Evolutionary conservation across 2,888 invertebrate genomes (phyloP), one percentile per base, ranked within the genome.

Genomic region (Eristalis arbustorum): DNA sequence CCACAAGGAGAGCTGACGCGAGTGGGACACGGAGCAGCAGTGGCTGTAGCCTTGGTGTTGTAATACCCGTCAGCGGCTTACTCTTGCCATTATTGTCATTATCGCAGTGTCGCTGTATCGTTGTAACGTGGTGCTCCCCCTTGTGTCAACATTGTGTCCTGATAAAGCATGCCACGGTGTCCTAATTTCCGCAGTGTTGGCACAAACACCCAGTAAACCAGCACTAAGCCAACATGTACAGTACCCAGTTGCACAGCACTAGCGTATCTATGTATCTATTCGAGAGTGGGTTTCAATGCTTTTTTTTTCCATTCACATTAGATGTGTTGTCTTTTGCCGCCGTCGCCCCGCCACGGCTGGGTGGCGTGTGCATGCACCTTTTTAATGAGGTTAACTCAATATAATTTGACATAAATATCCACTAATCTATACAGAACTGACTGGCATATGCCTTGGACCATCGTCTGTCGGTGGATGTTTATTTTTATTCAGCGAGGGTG

Each of bases 381-480:
- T 37, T 75, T 82, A 87, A 87, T 87, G 87, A 87, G 87, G 87
- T 87, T 87, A 87, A 87, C 87, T 87, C 82, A 83, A 79, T 87
- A 82, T 78, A 82, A 82, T 83, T 87, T 87, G 87, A 87, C 87
- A 82, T 82, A 82, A 87, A 87, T 87, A 87, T 87, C 82, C 78
- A 79, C 87, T 82, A 87, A 87, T 87, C 82, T 82, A 82, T 82
- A 87, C 75, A 74, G 49, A 49, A 18, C 49, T 49, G 59, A 56
- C 74, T 78, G 82, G 64, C 73, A 71, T 75, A 75, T 79, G 87
- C 87, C 78, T 56, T 25, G 59, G 82, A 78, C 75, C 62, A 67
- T 77, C 69, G 68, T 69, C 42, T 72, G 57, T 71, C 59, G 62
- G 59, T 28, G 40, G 14, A 37, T 75, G 66, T 85, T 68, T 72